phyloP scores from a whole-genome alignment of 1,140 invertebrate genomes.

The Antheraea mylitta region DNA sequence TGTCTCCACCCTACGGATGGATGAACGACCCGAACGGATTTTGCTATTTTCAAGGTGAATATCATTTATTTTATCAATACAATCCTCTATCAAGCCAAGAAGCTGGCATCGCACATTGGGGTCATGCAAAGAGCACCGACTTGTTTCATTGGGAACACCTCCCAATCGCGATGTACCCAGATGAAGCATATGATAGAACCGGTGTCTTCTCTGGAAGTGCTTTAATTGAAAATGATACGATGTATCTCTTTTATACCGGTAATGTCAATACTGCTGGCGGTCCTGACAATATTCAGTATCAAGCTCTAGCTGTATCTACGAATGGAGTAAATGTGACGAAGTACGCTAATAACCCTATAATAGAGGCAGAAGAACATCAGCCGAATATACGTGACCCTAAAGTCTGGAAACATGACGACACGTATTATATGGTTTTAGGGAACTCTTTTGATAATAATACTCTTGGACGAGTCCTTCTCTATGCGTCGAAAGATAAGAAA shows the following conservation, averaged over 20 bases:
- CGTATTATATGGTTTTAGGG: slow-evolving; percentile 67
- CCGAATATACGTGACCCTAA: slow-evolving; percentile 68
- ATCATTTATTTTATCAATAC: slow-evolving; percentile 68
- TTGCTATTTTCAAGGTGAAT: slow-evolving; percentile 44
- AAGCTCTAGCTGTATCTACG: slow-evolving; percentile 46
- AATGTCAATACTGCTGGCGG: slow-evolving; percentile 40
- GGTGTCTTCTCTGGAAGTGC: slow-evolving; percentile 71
- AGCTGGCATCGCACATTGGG: slow-evolving; percentile 57
- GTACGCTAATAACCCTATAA: slow-evolving; percentile 50
- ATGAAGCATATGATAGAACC: slow-evolving; percentile 47
- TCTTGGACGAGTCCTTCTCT: slow-evolving; percentile 55
- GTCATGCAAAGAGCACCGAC: slow-evolving; percentile 60
- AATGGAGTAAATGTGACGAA: slow-evolving; percentile 57
- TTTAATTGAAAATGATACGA: slow-evolving; percentile 49
- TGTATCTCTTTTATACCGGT: slow-evolving; percentile 67
- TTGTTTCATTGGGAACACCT: slow-evolving; percentile 61
- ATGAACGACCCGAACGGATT: slow-evolving; percentile 76
- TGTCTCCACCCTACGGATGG: slow-evolving; percentile 59
- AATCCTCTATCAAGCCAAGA: slow-evolving; percentile 46
- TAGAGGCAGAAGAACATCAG: slow-evolving; percentile 41
- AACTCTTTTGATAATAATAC: slow-evolving; percentile 51
- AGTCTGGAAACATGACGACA: slow-evolving; percentile 57
- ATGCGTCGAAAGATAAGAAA: slow-evolving; percentile 47
- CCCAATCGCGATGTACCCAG: slow-evolving; percentile 59
- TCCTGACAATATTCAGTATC: slow-evolving; percentile 42